Percentiles rank a stretch among this genome's conserved stretches.
Conservation (phyloP, 2,888 invertebrate genomes). For the Colostygia pectinataria region DNA sequence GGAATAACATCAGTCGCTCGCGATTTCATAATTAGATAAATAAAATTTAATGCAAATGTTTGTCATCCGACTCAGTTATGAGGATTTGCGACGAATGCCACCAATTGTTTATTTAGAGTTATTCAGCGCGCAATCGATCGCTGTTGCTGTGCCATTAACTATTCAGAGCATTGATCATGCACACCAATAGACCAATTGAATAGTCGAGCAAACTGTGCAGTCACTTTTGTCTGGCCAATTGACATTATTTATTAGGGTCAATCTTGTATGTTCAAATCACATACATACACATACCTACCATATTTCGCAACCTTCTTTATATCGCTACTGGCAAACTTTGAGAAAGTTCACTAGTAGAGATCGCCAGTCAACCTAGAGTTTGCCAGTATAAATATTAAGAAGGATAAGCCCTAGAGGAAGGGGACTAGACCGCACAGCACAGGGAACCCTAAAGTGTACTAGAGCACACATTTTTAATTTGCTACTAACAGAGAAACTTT, state of each 20-base stretch:
- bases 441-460: too few species aligned
- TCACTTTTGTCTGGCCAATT: background rate
- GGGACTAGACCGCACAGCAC: too few species aligned
- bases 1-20: background rate
- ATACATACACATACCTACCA: too few species aligned
- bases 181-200: background rate
- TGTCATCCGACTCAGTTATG: constrained; percentile 22
- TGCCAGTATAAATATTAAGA: too few species aligned
- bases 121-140: constrained; percentile 24
- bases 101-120: constrained; percentile 25
- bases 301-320: too few species aligned
- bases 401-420: too few species aligned
- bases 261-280: too few species aligned
- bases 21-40: constrained; percentile 8
- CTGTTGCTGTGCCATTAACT: constrained; percentile 22
- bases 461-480: too few species aligned
- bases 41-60: constrained; percentile 21
- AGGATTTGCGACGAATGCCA: constrained; percentile 17
- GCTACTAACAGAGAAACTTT: too few species aligned
- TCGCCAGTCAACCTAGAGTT: too few species aligned
- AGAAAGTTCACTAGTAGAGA: too few species aligned
- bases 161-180: constrained; percentile 22
- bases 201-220: background rate
- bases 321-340: too few species aligned
- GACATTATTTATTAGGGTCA: background rate